Conservation (phyloP, 2,797 vertebrate species). For the Tadarida brasiliensis region DNA sequence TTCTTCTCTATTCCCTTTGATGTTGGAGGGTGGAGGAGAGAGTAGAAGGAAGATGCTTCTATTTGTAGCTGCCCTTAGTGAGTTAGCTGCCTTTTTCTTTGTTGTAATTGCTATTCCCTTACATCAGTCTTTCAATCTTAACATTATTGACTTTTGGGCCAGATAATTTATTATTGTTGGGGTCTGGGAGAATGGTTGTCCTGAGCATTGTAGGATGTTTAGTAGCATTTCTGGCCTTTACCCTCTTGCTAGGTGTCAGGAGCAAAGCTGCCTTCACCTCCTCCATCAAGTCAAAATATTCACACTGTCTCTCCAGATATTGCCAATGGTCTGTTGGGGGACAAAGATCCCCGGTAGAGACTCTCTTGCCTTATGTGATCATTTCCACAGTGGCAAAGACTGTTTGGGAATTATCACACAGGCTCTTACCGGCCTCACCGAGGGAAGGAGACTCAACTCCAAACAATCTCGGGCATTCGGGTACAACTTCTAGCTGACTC, state of each 20-base stretch:
- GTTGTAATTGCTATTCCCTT: not conserved
- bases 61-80: not conserved
- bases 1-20: not conserved
- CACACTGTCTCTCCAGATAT: not conserved
- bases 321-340: not conserved
- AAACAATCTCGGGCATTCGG: not conserved
- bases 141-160: not conserved
- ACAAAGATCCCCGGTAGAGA: not conserved
- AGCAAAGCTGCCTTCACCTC: not conserved
- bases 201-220: not conserved
- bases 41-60: not conserved
- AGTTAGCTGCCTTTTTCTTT: not conserved
- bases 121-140: not conserved
- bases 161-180: not conserved
- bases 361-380: not conserved
- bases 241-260: not conserved
- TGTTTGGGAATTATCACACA: not conserved
- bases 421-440: not conserved
- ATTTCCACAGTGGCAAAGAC: not conserved
- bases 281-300: not conserved
- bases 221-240: not conserved
- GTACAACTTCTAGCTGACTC: not conserved
- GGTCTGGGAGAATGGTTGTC: too few species aligned
- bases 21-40: not conserved
- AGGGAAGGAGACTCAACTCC: not conserved